Conservation (phyloP, 2,797 vertebrate genomes). For the Loris lydekkerianus region DNA sequence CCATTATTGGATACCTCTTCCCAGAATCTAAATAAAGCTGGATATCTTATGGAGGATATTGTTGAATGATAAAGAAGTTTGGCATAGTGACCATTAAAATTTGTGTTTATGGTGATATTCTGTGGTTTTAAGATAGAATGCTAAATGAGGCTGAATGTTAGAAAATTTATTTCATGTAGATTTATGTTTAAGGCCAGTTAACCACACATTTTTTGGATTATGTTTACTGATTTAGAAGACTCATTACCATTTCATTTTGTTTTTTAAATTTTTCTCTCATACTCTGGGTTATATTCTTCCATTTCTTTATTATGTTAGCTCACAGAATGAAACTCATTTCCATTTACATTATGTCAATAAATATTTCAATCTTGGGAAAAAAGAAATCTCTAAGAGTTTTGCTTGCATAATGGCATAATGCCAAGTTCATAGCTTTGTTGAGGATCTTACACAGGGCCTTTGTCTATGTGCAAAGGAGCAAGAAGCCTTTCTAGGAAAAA, state of each 20-base stretch:
- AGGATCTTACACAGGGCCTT: constrained; percentile 8
- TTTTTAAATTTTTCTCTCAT: neutral
- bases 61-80: neutral
- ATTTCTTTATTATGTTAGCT: constrained; percentile 28
- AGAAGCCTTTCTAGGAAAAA: constrained; percentile 23
- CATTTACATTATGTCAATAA: constrained; percentile 46
- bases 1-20: neutral
- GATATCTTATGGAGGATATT: neutral
- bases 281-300: neutral
- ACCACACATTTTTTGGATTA: neutral
- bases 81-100: neutral
- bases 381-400: constrained; percentile 61
- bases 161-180: neutral
- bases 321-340: constrained; percentile 19
- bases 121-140: neutral
- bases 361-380: constrained; percentile 46
- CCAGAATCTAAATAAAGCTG: neutral
- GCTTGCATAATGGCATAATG: constrained; percentile 2
- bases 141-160: neutral
- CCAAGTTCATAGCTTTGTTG: constrained; percentile 23
- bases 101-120: neutral
- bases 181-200: constrained; percentile 3
- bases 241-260: neutral
- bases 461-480: constrained; percentile 52
- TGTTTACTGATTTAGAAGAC: neutral